Base-by-base conservation (phyloP, 2,113 vertebrate species). In the Melanocharis versteri region DNA sequence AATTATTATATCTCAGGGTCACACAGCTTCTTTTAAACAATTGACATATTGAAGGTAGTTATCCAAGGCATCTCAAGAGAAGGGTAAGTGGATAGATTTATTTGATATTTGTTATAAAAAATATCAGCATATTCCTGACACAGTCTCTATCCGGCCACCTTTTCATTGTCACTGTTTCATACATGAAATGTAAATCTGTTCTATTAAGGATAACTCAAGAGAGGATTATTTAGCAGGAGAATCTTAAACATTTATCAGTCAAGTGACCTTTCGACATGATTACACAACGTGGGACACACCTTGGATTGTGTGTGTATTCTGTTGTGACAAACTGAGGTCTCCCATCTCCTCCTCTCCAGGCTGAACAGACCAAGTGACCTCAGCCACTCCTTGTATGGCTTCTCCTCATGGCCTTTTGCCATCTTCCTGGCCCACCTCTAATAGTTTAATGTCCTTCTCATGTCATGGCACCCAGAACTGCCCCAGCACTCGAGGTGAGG, bases 381-480 rank as follows among this genome's bases (percentile, higher is more conserved):
- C 53, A 87, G 37, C 6, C 9, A 13, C 7, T 68, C 44, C 45
- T 60, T 8, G 6, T 23, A 45, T 4, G 5, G 22, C 39, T 28
- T 60, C 23, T 5, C 22, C 5, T 77, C 54, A 19, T 3, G 39
- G 33, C 17, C 22, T 18, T 77, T 45, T 5, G 1, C 9, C 33
- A 53, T 60, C 22, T 45, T 39, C 2, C 2, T 33, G 3, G 30
- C 5, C 9, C 18, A 37, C 26, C 27, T 51, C 27, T 33, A 37
- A 12, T 7, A 33, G 27, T 11, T 60, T 30, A 1, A 8, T 22
- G 0, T 45, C 33, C 28, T 13, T 69, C 14, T 33, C 23, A 28
- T 0, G 5, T 4, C 0, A 0, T 51, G 27, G 11, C 37, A 18
- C 22, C 53, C 72, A 57, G 1, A 40, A 0, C 20, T 66, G 20